Evolutionary conservation across 1,140 invertebrate species (phyloP).

Genomic region (Conus ventricosus): DNA sequence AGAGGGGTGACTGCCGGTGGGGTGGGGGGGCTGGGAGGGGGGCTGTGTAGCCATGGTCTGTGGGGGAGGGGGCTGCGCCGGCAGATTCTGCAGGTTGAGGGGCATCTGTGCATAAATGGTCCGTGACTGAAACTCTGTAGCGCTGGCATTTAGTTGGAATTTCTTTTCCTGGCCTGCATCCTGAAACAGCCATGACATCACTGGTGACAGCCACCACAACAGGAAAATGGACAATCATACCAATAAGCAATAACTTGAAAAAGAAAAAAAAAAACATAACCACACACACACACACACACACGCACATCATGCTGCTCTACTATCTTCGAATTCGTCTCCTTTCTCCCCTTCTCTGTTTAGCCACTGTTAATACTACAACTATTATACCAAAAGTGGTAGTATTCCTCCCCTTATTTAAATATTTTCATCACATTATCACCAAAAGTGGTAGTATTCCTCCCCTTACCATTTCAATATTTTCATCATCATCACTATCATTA

Average conservation of each 20-base stretch:
- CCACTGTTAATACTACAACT: no score
- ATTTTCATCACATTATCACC: no score
- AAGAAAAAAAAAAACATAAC: no score
- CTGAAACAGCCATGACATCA: background rate
- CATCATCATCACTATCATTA: no score
- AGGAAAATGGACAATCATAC: background rate
- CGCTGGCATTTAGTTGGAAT: conserved; percentile 71
- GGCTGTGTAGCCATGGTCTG: background rate
- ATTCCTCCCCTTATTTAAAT: no score
- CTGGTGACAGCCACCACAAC: background rate
- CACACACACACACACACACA: no score
- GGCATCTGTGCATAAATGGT: conserved; percentile 56
- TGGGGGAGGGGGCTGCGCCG: background rate
- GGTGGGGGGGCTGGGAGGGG: conserved; percentile 7
- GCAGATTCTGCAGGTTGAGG: background rate
- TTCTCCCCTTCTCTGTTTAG: no score
- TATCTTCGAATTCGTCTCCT: no score
- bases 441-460: no score
- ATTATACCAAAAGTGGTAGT: no score
- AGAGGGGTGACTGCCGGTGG: background rate
- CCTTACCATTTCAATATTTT: no score
- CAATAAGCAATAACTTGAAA: background rate
- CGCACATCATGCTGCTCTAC: no score
- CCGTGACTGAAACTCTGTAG: conserved; percentile 71
- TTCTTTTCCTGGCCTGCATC: conserved; percentile 60